Conservation (phyloP, 2,888 invertebrate genomes). For the Diloba caeruleocephala region DNA sequence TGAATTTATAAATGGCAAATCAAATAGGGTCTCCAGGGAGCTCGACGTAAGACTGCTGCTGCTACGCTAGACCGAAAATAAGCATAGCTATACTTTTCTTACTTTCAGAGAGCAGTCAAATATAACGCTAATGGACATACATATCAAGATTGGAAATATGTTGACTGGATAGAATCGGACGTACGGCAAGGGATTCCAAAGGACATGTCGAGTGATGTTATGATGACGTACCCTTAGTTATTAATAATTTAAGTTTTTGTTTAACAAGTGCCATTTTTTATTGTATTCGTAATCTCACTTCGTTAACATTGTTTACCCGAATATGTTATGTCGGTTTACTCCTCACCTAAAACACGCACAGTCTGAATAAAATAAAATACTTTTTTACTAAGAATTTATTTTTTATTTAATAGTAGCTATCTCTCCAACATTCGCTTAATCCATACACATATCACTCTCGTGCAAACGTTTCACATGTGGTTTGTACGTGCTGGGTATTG, state of each 20-base stretch:
- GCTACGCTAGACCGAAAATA: too few relatives aligned
- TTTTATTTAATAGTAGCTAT: constrained; percentile 76
- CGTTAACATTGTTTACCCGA: constrained; percentile 65
- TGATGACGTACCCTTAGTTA: constrained; percentile 58
- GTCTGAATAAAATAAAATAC: constrained; percentile 66
- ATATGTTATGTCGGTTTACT: constrained; percentile 33
- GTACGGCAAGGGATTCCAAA: constrained; percentile 57
- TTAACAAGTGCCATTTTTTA: constrained; percentile 78
- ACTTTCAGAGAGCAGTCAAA: constrained; percentile 82
- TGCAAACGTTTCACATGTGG: constrained; percentile 64
- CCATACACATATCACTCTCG: constrained; percentile 68
- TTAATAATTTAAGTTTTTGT: constrained; percentile 66
- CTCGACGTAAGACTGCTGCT: too few relatives aligned
- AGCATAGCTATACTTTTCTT: too few relatives aligned
- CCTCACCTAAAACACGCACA: constrained; percentile 55
- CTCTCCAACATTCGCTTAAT: constrained; percentile 70
- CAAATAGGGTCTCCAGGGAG: too few relatives aligned
- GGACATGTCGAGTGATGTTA: constrained; percentile 55
- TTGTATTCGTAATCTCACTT: constrained; percentile 64
- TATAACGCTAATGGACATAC: constrained; percentile 62
- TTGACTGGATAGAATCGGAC: constrained; percentile 41
- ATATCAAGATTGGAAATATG: constrained; percentile 48
- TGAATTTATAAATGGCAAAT: too few relatives aligned
- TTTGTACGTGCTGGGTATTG: constrained; percentile 60
- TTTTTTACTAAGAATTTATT: constrained; percentile 79